Conservation (phyloP, 2,888 invertebrate species). For the Selenia dentaria region DNA sequence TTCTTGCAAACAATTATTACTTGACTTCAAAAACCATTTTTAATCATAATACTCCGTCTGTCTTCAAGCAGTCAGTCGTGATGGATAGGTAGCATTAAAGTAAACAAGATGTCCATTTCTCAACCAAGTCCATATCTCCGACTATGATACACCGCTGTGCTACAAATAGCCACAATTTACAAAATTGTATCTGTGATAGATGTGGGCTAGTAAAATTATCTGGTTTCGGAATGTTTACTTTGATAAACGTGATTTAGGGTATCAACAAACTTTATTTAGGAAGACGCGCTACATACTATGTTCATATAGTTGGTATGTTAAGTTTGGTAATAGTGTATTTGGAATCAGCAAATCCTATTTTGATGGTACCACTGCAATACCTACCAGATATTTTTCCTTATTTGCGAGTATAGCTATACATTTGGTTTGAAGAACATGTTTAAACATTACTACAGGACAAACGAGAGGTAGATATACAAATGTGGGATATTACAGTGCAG, state of each 20-base stretch:
- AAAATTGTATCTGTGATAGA: slow-evolving; percentile 27
- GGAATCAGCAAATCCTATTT: too few relatives aligned
- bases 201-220: slow-evolving; percentile 21
- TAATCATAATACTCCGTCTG: slow-evolving; percentile 30
- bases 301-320: too few relatives aligned
- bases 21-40: slow-evolving; percentile 6
- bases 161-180: slow-evolving; percentile 51
- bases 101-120: slow-evolving; percentile 59
- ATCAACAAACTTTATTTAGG: slow-evolving; percentile 10
- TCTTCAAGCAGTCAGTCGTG: slow-evolving; percentile 42
- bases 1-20: slow-evolving; percentile 5
- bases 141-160: slow-evolving; percentile 47
- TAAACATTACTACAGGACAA: too few relatives aligned
- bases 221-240: slow-evolving; percentile 23
- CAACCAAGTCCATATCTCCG: slow-evolving; percentile 46
- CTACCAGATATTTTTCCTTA: too few relatives aligned
- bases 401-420: too few relatives aligned
- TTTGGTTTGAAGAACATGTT: too few relatives aligned
- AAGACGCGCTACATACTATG: not conserved
- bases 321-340: too few relatives aligned
- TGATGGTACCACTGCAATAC: too few relatives aligned
- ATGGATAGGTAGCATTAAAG: slow-evolving; percentile 57
- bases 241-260: slow-evolving; percentile 22
- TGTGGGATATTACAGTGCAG: too few relatives aligned
- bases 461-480: too few relatives aligned